These are phyloP conservation scores for Drosophila teissieri DNA, from an alignment of 1,140 invertebrate genomes.

Conservation along the genomic window DNA sequence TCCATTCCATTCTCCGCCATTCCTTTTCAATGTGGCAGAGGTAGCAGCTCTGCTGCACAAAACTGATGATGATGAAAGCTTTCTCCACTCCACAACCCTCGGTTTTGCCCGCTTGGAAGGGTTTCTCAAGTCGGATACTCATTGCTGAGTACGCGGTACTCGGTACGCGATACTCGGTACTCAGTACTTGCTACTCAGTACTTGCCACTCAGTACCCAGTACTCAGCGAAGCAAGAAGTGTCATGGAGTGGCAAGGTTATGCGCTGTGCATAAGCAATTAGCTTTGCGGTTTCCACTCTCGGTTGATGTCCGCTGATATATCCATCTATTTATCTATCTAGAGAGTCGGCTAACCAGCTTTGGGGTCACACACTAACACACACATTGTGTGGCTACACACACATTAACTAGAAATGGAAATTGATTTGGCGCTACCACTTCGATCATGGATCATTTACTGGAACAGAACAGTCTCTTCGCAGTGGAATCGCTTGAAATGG, in stretches of 20 bases:
- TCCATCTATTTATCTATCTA: conserved; percentile 4
- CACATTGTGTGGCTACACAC: not conserved
- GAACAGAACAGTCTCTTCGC: not conserved
- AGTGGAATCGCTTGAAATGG: conserved; percentile 18
- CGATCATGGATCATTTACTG: conserved; percentile 31
- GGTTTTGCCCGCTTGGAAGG: conserved; percentile 19
- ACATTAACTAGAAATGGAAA: conserved; percentile 45
- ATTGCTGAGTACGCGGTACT: not conserved
- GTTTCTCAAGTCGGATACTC: conserved; percentile 10
- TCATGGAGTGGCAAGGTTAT: conserved; percentile 78
- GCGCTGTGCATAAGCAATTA: conserved; percentile 80
- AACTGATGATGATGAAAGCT: conserved; percentile 49
- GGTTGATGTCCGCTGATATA: conserved; percentile 13
- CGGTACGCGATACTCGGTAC: not conserved
- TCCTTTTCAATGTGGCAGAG: conserved; percentile 42
- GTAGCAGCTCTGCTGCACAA: conserved; percentile 22
- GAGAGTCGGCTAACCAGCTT: conserved; percentile 25
- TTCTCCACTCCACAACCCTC: conserved; percentile 30
- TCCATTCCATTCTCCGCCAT: conserved; percentile 13
- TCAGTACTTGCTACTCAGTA: not conserved
- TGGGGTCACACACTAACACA: conserved; percentile 44
- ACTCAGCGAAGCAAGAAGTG: conserved; percentile 59
- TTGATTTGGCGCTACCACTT: conserved; percentile 44
- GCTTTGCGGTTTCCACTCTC: conserved; percentile 63
- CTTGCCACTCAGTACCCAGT: not conserved